Percentiles rank a stretch among this genome's conserved stretches.
Evolutionary conservation across 2,888 invertebrate genomes (phyloP).

Genomic region (Drosophila rubida): DNA sequence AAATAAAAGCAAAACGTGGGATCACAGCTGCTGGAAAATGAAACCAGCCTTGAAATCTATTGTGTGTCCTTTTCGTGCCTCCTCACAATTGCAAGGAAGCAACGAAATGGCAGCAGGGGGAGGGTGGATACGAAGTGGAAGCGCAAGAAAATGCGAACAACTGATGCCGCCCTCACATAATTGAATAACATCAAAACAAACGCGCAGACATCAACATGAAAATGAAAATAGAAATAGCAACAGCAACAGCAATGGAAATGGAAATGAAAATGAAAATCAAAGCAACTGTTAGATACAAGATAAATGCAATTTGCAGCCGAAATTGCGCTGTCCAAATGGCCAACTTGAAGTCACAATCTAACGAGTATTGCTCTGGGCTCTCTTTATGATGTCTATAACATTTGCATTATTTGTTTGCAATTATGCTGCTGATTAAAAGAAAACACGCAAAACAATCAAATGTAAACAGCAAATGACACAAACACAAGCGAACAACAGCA

Average conservation of each 20-base stretch:
- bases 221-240: constrained; percentile 6
- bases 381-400: background rate
- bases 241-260: constrained; percentile 65
- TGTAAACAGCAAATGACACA: constrained; percentile 37
- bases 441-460: constrained; percentile 65
- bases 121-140: background rate
- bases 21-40: constrained; percentile 54
- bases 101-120: constrained; percentile 40
- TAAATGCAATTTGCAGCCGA: constrained; percentile 53
- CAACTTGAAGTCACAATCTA: constrained; percentile 32
- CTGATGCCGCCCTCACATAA: constrained; percentile 58
- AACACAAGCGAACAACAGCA: background rate
- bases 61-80: constrained; percentile 55
- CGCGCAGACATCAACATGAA: constrained; percentile 29
- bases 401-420: constrained; percentile 27
- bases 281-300: constrained; percentile 63
- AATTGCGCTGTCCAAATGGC: constrained; percentile 34
- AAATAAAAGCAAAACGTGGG: constrained; percentile 9
- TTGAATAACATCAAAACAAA: constrained; percentile 79
- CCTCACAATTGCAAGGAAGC: constrained; percentile 71
- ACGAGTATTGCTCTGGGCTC: constrained; percentile 11
- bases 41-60: constrained; percentile 79
- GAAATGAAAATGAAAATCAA: constrained; percentile 65
- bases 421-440: constrained; percentile 61
- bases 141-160: constrained; percentile 34